phyloP scores from a whole-genome alignment of 1,140 invertebrate genomes.

The Leptinotarsa undecemlineata region DNA sequence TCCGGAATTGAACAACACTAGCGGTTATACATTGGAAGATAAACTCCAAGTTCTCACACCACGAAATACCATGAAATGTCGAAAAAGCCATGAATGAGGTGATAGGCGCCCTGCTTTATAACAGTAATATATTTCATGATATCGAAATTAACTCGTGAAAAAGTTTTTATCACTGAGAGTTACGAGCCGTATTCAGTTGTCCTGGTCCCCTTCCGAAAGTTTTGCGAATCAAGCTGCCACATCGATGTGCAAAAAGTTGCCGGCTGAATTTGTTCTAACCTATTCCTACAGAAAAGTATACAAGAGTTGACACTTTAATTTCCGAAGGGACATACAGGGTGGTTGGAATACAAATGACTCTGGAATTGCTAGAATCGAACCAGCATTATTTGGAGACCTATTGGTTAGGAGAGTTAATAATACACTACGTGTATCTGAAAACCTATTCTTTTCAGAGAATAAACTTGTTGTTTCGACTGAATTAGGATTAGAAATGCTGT shows the following conservation, averaged over 20 bases:
- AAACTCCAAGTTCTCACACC: too few species aligned
- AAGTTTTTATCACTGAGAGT: not conserved
- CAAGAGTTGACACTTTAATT: not conserved
- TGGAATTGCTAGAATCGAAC: too few species aligned
- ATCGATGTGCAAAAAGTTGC: slow-evolving; percentile 5
- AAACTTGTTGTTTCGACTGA: not conserved
- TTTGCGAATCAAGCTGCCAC: not conserved
- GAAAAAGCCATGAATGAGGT: not conserved
- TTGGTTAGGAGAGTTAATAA: not conserved
- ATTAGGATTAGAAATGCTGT: not conserved
- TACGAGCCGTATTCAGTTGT: not conserved
- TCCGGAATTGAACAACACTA: too few species aligned
- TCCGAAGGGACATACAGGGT: not conserved
- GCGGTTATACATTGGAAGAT: too few species aligned
- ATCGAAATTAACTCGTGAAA: not conserved
- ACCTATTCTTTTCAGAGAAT: not conserved
- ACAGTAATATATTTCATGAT: slow-evolving; percentile 1
- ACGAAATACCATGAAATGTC: too few species aligned
- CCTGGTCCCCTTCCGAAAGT: not conserved
- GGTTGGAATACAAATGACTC: not conserved
- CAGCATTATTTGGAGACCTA: too few species aligned
- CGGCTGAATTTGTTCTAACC: not conserved
- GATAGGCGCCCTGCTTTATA: not conserved
- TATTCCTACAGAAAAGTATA: not conserved
- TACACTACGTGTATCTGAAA: not conserved